These are phyloP conservation scores for Drosophila santomea DNA, from an alignment of 1,140 invertebrate genomes.

Conservation along the genomic window DNA sequence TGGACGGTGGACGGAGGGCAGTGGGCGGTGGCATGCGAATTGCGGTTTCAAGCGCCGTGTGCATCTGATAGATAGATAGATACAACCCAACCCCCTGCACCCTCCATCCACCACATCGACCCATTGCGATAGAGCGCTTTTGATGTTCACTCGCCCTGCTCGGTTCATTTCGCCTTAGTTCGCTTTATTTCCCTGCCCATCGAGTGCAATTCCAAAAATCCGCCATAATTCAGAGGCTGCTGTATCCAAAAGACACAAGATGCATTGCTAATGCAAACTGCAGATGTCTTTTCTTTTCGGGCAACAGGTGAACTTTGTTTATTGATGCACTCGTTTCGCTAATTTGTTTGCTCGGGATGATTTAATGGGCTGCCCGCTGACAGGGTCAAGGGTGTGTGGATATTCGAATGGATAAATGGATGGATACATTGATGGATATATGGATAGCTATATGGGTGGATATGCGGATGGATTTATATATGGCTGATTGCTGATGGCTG, in stretches of 20 bases:
- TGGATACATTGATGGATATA: neutral
- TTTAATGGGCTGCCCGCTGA: slow-evolving; percentile 37
- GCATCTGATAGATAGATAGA: slow-evolving; percentile 62
- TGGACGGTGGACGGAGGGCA: neutral
- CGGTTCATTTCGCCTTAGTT: slow-evolving; percentile 57
- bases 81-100: slow-evolving; percentile 16
- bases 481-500: slow-evolving; percentile 1
- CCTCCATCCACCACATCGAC: neutral
- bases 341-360: slow-evolving; percentile 51
- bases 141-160: slow-evolving; percentile 47
- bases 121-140: slow-evolving; percentile 49
- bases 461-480: neutral
- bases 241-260: slow-evolving; percentile 17
- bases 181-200: slow-evolving; percentile 51
- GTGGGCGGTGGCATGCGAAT: slow-evolving; percentile 42
- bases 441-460: neutral
- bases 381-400: slow-evolving; percentile 34
- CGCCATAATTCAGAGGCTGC: slow-evolving; percentile 48
- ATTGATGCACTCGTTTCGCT: slow-evolving; percentile 50
- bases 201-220: slow-evolving; percentile 47
- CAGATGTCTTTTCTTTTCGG: slow-evolving; percentile 23
- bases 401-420: neutral
- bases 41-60: slow-evolving; percentile 62
- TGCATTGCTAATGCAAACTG: slow-evolving; percentile 10
- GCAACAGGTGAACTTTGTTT: slow-evolving; percentile 63